These are phyloP conservation scores for Microctonus hyperodae DNA, from an alignment of 2,888 invertebrate species.

Conservation along the genomic window DNA sequence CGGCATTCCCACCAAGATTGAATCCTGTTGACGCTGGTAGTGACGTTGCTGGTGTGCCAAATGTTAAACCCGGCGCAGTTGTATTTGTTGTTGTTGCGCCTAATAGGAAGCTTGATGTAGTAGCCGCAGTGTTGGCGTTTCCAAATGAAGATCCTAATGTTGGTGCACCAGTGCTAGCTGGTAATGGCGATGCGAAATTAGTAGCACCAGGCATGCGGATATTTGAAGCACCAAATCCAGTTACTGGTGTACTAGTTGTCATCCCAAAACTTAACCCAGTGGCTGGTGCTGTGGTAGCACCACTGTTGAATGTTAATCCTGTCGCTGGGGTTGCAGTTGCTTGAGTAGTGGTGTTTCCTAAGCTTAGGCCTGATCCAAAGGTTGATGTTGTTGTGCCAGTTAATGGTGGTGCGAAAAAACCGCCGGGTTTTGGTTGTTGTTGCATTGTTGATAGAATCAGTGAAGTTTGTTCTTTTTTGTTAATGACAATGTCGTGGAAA, in stretches of 20 bases:
- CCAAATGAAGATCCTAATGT: conserved; percentile 38
- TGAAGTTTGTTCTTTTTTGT: conserved; percentile 59
- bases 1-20: conserved; percentile 33
- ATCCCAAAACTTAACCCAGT: conserved; percentile 41
- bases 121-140: conserved; percentile 32
- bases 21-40: conserved; percentile 39
- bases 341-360: conserved; percentile 35
- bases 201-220: conserved; percentile 11
- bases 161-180: conserved; percentile 35
- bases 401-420: conserved; percentile 60
- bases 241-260: conserved; percentile 15
- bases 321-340: conserved; percentile 27
- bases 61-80: conserved; percentile 36
- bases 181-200: conserved; percentile 20
- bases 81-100: background rate
- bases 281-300: conserved; percentile 31
- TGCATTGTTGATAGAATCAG: conserved; percentile 55
- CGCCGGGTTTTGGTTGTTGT: conserved; percentile 55
- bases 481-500: no score
- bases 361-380: conserved; percentile 40
- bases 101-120: conserved; percentile 27
- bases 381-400: conserved; percentile 36
- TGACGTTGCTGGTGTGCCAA: conserved; percentile 42
- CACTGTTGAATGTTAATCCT: conserved; percentile 37
- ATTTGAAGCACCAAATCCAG: conserved; percentile 28